Evolutionary conservation across 2,113 vertebrate genomes (phyloP), one percentile per base, ranked within the genome.

Genomic region (Pterocles burchelli): DNA sequence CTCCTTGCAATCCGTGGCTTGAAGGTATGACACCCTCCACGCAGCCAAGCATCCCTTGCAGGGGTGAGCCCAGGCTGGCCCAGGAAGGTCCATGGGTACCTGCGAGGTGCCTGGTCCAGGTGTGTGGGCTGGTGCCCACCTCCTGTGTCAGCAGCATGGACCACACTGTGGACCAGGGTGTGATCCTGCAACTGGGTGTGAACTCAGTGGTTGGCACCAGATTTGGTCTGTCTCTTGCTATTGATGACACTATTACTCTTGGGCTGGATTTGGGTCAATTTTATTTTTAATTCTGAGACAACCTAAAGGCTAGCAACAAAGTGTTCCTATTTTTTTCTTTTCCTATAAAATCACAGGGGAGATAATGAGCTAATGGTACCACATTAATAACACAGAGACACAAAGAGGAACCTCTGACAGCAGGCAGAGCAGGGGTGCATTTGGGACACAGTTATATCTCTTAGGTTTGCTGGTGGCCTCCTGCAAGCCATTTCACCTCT

Each of bases 1-100:
- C 46, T 54, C 33, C 59, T 74, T 36, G 33, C 31, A 65, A 63
- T 22, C n/a, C 19, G 17, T 0, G 0, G 17, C n/a, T 82, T 55
- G 19, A 34, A 65, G 41, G 31, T 63, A 20, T 4, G 26, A 6
- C 43, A 62, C 17, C 6, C 17, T 34, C n/a, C 17, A 4, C 0
- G 5, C 17, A 38, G 25, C 15, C 0, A 10, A 66, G 15, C 34
- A 48, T 26, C 20, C 38, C 17, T 33, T 1, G 1, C 25, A 45
- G 51, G 31, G 24, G 2, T 4, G 10, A 72, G 26, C 16, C 34
- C 54, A 38, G 62, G 26, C 17, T 38, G 51, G 17, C 24, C 9
- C 4, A 1, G 1, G 1, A 38, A 72, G 34, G 45, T 31, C 34
- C 11, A 0, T 0, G 3, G 10, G 34, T 10, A 46, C 24, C 59